phyloP scores from a whole-genome alignment of 2,797 vertebrate genomes.

The Sebastes goodei region DNA sequence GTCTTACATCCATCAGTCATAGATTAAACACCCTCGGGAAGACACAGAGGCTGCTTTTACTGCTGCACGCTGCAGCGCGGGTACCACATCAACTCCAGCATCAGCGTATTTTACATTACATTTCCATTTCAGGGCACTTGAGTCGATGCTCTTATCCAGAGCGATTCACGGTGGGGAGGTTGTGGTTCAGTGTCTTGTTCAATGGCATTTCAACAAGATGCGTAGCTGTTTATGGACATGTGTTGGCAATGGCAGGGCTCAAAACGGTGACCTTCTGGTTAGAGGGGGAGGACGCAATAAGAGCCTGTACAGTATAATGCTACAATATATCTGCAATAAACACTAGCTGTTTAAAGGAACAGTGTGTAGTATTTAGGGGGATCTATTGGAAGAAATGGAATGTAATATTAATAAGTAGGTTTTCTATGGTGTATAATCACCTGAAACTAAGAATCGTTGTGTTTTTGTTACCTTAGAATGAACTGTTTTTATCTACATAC shows the following conservation, averaged over 20 bases:
- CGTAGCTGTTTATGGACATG: conserved; percentile 4
- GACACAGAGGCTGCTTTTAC: conserved; percentile 29
- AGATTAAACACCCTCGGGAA: conserved; percentile 57
- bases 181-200: conserved; percentile 21
- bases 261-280: not conserved
- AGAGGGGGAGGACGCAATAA: not conserved
- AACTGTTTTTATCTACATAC: rapidly evolving
- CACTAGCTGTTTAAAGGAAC: not conserved
- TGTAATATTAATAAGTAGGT: no score
- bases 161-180: conserved; percentile 7
- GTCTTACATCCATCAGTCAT: conserved; percentile 66
- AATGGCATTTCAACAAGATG: conserved; percentile 21
- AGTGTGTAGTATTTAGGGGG: not conserved
- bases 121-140: conserved; percentile 56
- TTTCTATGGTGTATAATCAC: no score
- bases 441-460: no score
- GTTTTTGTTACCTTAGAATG: no score
- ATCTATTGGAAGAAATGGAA: not conserved
- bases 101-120: conserved; percentile 48
- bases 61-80: not conserved
- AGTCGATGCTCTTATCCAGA: conserved; percentile 37
- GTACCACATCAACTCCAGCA: conserved; percentile 26
- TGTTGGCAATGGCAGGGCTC: not conserved
- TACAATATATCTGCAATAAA: not conserved
- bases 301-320: not conserved